Percentiles rank a stretch among this genome's conserved stretches.
Conservation (phyloP, 1,140 invertebrate species). For the Cotesia chilonis region DNA sequence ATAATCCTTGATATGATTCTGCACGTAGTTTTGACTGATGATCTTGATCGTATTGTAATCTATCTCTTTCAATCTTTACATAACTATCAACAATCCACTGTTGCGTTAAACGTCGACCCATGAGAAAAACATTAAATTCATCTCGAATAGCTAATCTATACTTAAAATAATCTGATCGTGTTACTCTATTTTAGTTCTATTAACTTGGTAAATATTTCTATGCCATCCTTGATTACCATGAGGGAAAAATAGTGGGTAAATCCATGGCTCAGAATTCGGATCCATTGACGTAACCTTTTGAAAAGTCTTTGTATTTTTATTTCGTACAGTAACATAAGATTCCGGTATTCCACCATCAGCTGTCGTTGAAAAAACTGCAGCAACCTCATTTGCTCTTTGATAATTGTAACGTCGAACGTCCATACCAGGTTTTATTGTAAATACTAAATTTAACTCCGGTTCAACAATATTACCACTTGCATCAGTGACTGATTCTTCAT, state of each 20-base stretch:
- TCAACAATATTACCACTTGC: conserved; percentile 4
- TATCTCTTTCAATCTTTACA: conserved; percentile 30
- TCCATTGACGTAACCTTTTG: neutral
- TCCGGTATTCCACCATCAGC: conserved; percentile 31
- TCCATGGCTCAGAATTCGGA: neutral
- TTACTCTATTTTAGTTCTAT: conserved; percentile 14
- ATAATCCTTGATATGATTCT: conserved; percentile 6
- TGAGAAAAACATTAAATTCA: conserved; percentile 17
- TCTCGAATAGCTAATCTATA: conserved; percentile 26
- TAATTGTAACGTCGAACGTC: conserved; percentile 21
- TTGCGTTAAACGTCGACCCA: conserved; percentile 16
- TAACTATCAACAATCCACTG: conserved; percentile 28
- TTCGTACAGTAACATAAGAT: conserved; percentile 29
- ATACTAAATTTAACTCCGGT: conserved; percentile 26
- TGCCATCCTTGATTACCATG: conserved; percentile 33
- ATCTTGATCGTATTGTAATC: conserved; percentile 6
- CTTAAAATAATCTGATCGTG: conserved; percentile 18
- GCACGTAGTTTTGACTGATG: conserved; percentile 20
- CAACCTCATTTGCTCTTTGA: conserved; percentile 24
- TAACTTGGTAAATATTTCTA: conserved; percentile 9
- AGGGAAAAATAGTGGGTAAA: conserved; percentile 31
- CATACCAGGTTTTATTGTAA: conserved; percentile 23
- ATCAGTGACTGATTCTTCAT: neutral
- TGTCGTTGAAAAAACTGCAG: conserved; percentile 27
- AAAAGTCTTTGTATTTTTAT: conserved; percentile 18